phyloP scores from a whole-genome alignment of 2,888 invertebrate species.

The Thecocarcelia acutangulata region DNA sequence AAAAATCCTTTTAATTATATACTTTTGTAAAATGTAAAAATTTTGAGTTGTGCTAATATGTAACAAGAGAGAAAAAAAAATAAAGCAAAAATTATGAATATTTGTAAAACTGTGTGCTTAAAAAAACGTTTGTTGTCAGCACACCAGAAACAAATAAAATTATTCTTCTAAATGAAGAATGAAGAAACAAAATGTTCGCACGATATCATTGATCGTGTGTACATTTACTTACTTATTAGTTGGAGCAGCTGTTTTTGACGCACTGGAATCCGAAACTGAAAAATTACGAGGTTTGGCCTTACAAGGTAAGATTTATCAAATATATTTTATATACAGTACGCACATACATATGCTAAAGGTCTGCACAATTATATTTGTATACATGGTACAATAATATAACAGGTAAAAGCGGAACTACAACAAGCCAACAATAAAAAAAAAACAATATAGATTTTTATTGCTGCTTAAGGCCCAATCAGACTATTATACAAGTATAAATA shows the following conservation, averaged over 20 bases:
- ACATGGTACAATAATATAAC: no score
- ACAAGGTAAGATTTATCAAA: conserved; percentile 85
- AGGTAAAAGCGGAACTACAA: no score
- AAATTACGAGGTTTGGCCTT: conserved; percentile 93
- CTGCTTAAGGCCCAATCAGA: no score
- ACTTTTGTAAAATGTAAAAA: conserved; percentile 34
- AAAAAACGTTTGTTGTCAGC: conserved; percentile 59
- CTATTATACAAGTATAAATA: no score
- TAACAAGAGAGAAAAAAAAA: conserved; percentile 49
- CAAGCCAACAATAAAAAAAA: no score
- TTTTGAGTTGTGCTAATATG: conserved; percentile 73
- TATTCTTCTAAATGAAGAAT: conserved; percentile 87
- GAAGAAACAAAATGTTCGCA: conserved; percentile 99
- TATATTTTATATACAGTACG: no score
- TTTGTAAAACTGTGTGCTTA: conserved; percentile 60
- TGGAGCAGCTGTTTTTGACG: conserved; percentile 99
- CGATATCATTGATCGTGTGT: conserved; percentile 99
- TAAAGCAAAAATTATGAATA: conserved; percentile 49
- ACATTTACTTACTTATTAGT: conserved; percentile 99
- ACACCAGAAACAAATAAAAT: conserved; percentile 73
- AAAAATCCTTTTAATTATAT: conserved; percentile 1
- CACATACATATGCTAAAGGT: no score
- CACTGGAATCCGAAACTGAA: conserved; percentile 98
- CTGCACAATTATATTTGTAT: no score
- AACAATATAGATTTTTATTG: no score